Evolutionary conservation across 2,888 invertebrate genomes (phyloP), one percentile per base, ranked within the genome.

Genomic region (Trypoxylon attenuatum): DNA sequence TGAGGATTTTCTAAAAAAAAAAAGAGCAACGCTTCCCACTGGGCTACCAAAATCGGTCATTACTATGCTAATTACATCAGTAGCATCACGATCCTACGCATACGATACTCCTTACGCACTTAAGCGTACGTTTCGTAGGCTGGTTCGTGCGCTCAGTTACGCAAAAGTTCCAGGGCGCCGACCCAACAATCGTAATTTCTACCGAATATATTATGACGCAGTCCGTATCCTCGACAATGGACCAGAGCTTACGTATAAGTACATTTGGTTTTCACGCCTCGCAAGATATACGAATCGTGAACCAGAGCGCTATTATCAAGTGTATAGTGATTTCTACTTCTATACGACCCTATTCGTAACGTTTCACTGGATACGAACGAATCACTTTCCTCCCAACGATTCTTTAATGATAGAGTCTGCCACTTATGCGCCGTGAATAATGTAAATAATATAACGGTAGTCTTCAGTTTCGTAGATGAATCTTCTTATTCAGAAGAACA

Each of bases 31-130:
- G 39, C 57, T 29, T 54, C 45, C 46, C 8, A 42, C 39, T 41
- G 23, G 16, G 45, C 33, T 29, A 41, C 23, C 42, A 45, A 62
- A 58, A 56, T 51, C 42, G 25, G 42, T 16, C 73, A 60, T 71
- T 73, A 69, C 38, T 47, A 61, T 55, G 64, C 55, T 61, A 71
- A 71, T 72, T 51, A 63, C 46, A 27, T 16, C 23, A 41, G 41
- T 45, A 38, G 38, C 18, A 52, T 43, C 19, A 39, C 15, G 38
- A 55, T 19, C 52, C 49, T 49, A 60, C 56, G 66, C 68, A 43
- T 25, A 45, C n/a, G 23, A 39, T 27, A 43, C 27, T 22, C 56
- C 39, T 67, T 60, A 43, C 45, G 33, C 45, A 22, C 13, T 15
- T 29, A 18, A 42, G 50, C 45, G 38, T n/a, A 22, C 38, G 22